These are phyloP conservation scores for Zaprionus nigranus DNA, from an alignment of 1,140 invertebrate species.

Conservation along the genomic window DNA sequence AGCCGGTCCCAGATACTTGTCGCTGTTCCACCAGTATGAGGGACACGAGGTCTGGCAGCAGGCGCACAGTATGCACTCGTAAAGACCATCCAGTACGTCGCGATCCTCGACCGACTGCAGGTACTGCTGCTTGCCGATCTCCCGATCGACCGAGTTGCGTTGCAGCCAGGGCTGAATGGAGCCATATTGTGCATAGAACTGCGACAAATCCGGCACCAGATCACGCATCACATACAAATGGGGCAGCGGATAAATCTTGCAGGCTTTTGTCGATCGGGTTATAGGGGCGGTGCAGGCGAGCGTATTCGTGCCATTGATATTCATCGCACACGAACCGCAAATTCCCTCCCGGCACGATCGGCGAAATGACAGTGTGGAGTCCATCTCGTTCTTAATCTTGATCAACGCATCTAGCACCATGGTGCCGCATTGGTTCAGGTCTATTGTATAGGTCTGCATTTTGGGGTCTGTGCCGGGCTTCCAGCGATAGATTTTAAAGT, in stretches of 20 bases:
- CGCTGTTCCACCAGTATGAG: constrained; percentile 99
- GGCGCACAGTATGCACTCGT: constrained; percentile 98
- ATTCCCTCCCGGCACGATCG: constrained; percentile 98
- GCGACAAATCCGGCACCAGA: constrained; percentile 96
- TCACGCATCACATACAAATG: constrained; percentile 99
- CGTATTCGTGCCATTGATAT: constrained; percentile 97
- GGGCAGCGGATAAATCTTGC: constrained; percentile 93
- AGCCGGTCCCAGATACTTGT: constrained; percentile 97
- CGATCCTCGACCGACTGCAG: constrained; percentile 95
- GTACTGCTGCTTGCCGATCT: constrained; percentile 89
- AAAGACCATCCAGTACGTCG: constrained; percentile 95
- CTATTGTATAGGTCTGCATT: constrained; percentile 95
- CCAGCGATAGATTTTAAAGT: constrained; percentile 95
- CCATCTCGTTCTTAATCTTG: constrained; percentile 98
- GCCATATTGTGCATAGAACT: constrained; percentile 97
- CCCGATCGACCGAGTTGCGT: constrained; percentile 87
- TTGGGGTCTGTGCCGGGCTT: constrained; percentile 94
- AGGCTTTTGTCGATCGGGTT: constrained; percentile 55
- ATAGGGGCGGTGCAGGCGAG: constrained; percentile 89
- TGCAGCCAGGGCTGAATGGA: constrained; percentile 98
- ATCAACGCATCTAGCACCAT: constrained; percentile 99
- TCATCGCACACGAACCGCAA: constrained; percentile 99
- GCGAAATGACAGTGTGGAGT: constrained; percentile 97
- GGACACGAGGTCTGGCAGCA: constrained; percentile 98
- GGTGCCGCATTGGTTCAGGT: constrained; percentile 96